These are phyloP conservation scores for Xenus cinereus DNA, from an alignment of 2,113 vertebrate species.

Conservation along the genomic window DNA sequence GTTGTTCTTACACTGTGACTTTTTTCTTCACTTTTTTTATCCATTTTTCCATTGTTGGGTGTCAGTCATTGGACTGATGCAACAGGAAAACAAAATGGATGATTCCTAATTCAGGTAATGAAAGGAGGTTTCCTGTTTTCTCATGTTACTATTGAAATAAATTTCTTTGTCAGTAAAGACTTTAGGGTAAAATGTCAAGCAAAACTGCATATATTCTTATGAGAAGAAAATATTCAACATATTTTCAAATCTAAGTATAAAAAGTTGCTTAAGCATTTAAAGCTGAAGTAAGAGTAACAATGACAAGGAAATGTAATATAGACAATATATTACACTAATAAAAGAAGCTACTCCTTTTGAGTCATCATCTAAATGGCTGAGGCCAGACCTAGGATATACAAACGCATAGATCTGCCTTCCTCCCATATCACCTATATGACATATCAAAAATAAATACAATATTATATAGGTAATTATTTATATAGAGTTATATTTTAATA, in stretches of 20 bases:
- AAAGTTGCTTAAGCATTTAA: constrained; percentile 3
- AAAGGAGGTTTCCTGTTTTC: neutral
- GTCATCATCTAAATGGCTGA: neutral
- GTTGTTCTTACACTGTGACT: neutral
- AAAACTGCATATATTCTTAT: neutral
- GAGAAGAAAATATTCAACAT: neutral
- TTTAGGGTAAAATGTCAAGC: neutral
- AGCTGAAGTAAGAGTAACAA: neutral
- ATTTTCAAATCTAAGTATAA: neutral
- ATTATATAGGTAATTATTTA: constrained; percentile 12
- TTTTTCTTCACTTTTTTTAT: neutral
- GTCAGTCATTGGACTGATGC: neutral
- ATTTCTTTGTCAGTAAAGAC: neutral
- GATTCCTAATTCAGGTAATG: neutral
- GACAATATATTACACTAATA: neutral
- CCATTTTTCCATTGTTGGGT: neutral
- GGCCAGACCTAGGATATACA: neutral
- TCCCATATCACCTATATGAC: neutral
- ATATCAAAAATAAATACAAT: constrained; percentile 28
- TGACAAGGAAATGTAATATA: neutral
- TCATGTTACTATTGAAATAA: neutral
- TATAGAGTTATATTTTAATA: neutral
- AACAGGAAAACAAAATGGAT: neutral
- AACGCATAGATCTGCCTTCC: neutral
- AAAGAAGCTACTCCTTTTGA: neutral